Base-by-base conservation (phyloP, 35 echinoderm and acorn worm species). In the Nesometra sesokonis region DNA sequence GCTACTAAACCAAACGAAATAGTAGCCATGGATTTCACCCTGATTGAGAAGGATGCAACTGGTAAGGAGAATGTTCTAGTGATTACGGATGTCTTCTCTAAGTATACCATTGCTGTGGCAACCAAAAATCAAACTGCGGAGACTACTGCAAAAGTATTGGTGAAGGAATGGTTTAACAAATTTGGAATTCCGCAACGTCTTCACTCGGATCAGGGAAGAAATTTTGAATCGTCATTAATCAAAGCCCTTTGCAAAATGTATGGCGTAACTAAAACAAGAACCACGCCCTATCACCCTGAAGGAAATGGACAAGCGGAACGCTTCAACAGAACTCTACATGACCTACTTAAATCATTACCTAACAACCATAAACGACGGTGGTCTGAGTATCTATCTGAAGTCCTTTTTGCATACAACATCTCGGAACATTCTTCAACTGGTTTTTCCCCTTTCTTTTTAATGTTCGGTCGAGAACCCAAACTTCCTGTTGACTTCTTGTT, bases 251-350 rank as follows among this genome's bases (percentile, higher is more conserved):
- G 90, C n/a, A 82, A 77, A 35, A 29, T 86, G 31, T 91, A 91
- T 82, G 89, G 36, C 13, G 32, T 91, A 0, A n/a, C 13, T 3
- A 86, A 91, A 37, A 57, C 84, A 27, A 80, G 43, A 13, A 86
- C 89, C 19, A 86, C 84, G 17, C 90, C 90, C 3, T 88, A 92
- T 34, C 90, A 92, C 30, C 90, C 90, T 27, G 79, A 88, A 35
- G 90, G 90, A 37, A 92, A 92, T 27, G 86, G 86, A 30, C 90
- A 92, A 37, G 80, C 80, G 13, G 90, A 88, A 47, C 86, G 81
- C 11, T 88, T 88, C 38, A 92, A 92, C 40, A 81, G 85, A 32
- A 91, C 90, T 30, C 29, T 89, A 32, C 32, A 77, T 86, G 89
- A 79, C 30, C 35, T 83, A 30, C 17, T 88, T 3, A 36, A 80